Evolutionary conservation across 2,113 vertebrate species (phyloP), one percentile per base, ranked within the genome.

Genomic region (Larimichthys crocea): DNA sequence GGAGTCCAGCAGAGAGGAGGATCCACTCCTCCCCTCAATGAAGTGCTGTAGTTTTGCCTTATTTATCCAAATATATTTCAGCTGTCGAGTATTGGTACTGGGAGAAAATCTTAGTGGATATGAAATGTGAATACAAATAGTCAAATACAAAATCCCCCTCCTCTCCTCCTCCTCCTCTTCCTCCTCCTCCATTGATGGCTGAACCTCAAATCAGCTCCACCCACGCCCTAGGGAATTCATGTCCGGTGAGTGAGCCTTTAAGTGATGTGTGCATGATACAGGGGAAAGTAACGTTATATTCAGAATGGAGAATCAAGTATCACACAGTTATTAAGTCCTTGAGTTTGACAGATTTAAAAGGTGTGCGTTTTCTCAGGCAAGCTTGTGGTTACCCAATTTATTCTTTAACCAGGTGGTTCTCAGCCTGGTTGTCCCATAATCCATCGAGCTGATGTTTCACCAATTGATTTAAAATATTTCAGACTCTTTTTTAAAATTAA

Each of bases 41-140:
- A 65, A 63, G 9, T 26, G 20, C 22, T 17, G 57, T 17, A 64
- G 44, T 66, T 61, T 61, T 56, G 9, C 29, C 57, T 22, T 49
- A 75, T 50, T 70, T 71, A 56, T 65, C 29, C 29, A 48, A 8
- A 56, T 71, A 56, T 79, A 31, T 71, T 63, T 79, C 40, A 66
- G 48, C 48, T 79, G 48, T 35, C 0, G 0, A 26, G 9, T 48
- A 70, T 82, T 56, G 59, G 71, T 79, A 46, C 10, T n/a, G 3
- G 16, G 50, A 14, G 50, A 14, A n/a, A 60, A 42, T 80, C 2
- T 48, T 20, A 6, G 55, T 3, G 5, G 60, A 0, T 40, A 10
- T 35, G 15, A 66, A 26, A 22, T 50, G 49, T 63, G 62, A 11
- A 44, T 35, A 48, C 46, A 61, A 49, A 46, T 52, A 14, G 20